Percentiles rank a stretch among this genome's conserved stretches.
phyloP scores from a whole-genome alignment of 2,888 invertebrate genomes.

The Neoitamus cyanurus region DNA sequence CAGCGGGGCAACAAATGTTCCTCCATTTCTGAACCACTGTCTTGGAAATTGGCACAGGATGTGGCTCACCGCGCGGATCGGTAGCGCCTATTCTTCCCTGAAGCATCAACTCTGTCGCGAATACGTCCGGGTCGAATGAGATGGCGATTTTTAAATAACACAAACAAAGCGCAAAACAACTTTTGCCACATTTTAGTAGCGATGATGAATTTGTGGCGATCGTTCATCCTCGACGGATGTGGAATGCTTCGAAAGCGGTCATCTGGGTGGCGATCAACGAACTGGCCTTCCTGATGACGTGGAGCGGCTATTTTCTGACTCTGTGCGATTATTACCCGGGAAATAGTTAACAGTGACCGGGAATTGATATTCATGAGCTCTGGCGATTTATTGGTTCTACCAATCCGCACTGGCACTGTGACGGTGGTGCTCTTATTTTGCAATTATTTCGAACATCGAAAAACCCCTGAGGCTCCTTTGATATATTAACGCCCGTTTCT shows the following conservation, averaged over 20 bases:
- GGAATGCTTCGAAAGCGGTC: conserved; percentile 6
- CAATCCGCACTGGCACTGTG: not conserved
- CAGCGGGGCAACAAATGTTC: not conserved
- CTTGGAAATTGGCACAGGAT: not conserved
- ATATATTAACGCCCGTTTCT: not conserved
- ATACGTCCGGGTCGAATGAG: not conserved
- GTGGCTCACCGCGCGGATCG: not conserved
- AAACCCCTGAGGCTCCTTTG: not conserved
- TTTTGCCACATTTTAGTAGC: not conserved
- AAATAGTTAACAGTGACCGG: not conserved
- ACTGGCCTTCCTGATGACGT: conserved; percentile 23
- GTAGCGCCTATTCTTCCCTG: not conserved
- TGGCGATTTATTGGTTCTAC: not conserved
- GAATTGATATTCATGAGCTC: not conserved
- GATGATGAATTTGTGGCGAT: not conserved
- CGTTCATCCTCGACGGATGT: not conserved
- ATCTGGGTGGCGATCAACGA: conserved; percentile 29
- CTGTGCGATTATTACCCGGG: conserved; percentile 15
- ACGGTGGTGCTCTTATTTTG: not conserved
- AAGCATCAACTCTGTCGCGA: not conserved
- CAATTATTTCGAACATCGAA: not conserved
- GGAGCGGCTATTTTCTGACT: conserved; percentile 24
- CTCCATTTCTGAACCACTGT: not conserved
- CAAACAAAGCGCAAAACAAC: not conserved
- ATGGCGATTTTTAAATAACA: conserved; percentile 3